A percentile compares a stretch with the other conserved stretches of the same genome.
Conservation (phyloP, 1,140 invertebrate species). For the Habropoda laboriosa region DNA sequence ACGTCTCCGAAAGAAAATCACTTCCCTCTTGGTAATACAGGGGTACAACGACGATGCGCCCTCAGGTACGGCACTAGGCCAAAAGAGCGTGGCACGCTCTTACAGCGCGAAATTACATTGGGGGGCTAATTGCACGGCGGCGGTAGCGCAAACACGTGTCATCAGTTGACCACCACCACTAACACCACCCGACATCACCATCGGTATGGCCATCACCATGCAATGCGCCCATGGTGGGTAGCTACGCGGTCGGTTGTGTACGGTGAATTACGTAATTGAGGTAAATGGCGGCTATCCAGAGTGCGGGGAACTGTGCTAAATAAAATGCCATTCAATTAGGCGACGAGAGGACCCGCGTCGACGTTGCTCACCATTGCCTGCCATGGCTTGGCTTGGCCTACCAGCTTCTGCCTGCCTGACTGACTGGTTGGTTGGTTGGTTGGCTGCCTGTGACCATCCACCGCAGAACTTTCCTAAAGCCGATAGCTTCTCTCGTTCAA, state of each 20-base stretch:
- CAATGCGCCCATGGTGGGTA: conserved; percentile 64
- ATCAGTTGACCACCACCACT: conserved; percentile 66
- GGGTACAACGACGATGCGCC: conserved; percentile 58
- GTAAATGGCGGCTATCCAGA: conserved; percentile 77
- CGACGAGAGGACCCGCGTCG: conserved; percentile 61
- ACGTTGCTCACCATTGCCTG: conserved; percentile 21
- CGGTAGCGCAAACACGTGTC: conserved; percentile 76
- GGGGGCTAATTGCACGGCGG: conserved; percentile 73
- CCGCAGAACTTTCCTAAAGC: conserved; percentile 61
- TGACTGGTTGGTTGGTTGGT: too few relatives aligned
- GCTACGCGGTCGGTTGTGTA: conserved; percentile 67
- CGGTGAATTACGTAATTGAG: conserved; percentile 78
- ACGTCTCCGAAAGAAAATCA: conserved; percentile 57
- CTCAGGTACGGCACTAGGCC: conserved; percentile 69
- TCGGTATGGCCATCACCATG: conserved; percentile 59
- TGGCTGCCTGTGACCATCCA: conserved; percentile 24
- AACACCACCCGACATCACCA: conserved; percentile 35
- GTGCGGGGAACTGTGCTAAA: conserved; percentile 77
- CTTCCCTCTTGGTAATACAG: conserved; percentile 63
- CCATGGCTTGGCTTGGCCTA: too few relatives aligned
- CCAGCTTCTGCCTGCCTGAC: too few relatives aligned
- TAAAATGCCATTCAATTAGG: conserved; percentile 78
- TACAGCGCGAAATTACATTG: conserved; percentile 70
- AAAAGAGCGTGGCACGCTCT: conserved; percentile 71
- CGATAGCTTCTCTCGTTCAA: conserved; percentile 47